These are phyloP conservation scores for Cheilosia urbana DNA, from an alignment of 2,888 invertebrate species.

Conservation along the genomic window DNA sequence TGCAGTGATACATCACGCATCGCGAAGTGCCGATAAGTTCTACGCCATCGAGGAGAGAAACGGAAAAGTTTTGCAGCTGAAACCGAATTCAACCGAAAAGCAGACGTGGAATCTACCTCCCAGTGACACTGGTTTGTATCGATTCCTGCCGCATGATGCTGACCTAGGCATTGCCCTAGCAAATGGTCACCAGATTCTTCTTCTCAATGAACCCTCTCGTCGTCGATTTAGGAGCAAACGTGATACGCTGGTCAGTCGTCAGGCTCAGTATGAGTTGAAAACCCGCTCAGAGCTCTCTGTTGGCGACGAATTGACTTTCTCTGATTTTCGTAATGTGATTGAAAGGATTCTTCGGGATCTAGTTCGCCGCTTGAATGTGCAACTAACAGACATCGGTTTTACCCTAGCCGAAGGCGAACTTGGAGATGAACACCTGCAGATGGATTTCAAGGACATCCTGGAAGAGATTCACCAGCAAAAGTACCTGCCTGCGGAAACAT, in stretches of 20 bases:
- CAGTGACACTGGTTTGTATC: constrained; percentile 59
- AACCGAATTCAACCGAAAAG: constrained; percentile 78
- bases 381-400: constrained; percentile 80
- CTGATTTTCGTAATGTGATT: constrained; percentile 76
- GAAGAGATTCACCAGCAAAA: constrained; percentile 77
- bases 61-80: constrained; percentile 78
- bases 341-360: constrained; percentile 78
- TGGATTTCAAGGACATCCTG: constrained; percentile 78
- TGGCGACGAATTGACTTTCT: constrained; percentile 64
- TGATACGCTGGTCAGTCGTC: constrained; percentile 29
- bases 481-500: constrained; percentile 67
- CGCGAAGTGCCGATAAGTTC: constrained; percentile 80
- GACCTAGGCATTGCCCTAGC: constrained; percentile 80
- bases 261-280: background rate
- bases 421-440: constrained; percentile 79
- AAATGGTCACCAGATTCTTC: constrained; percentile 80
- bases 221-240: constrained; percentile 27
- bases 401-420: constrained; percentile 81
- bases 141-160: constrained; percentile 76
- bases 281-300: background rate
- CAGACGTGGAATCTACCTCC: constrained; percentile 75
- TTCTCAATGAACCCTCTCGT: constrained; percentile 52
- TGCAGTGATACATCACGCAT: constrained; percentile 50
- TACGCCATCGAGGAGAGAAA: constrained; percentile 79
- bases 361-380: constrained; percentile 78